Evolutionary conservation across 2,888 invertebrate genomes (phyloP).

Genomic region (Diaprepes abbreviatus): DNA sequence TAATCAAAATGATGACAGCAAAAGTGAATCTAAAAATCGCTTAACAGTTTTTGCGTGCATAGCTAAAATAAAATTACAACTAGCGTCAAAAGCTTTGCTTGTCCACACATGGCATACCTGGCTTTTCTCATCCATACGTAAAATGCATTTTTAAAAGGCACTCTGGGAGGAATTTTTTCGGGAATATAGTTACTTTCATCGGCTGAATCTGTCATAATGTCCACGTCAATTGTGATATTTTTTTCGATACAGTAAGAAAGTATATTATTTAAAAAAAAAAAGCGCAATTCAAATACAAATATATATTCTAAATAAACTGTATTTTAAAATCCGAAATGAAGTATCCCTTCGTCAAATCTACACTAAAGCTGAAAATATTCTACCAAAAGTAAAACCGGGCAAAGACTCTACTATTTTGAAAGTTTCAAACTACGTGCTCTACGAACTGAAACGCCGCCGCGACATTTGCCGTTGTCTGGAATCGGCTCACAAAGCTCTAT

Average conservation of each 20-base stretch:
- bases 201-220: conserved; percentile 28
- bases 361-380: neutral
- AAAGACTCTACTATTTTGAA: conserved; percentile 1
- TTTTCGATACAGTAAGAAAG: too few species aligned
- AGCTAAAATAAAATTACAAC: too few species aligned
- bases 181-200: conserved; percentile 44
- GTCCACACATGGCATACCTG: conserved; percentile 50
- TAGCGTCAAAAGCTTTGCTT: too few species aligned
- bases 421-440: conserved; percentile 22
- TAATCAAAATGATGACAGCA: too few species aligned
- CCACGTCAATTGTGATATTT: too few species aligned
- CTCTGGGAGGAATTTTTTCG: conserved; percentile 38
- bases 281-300: neutral
- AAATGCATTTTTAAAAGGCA: conserved; percentile 56
- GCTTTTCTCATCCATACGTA: conserved; percentile 58
- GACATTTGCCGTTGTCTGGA: conserved; percentile 5
- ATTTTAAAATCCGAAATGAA: neutral
- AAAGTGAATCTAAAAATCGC: too few species aligned
- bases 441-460: conserved; percentile 18
- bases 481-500: conserved; percentile 21
- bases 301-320: neutral
- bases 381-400: neutral
- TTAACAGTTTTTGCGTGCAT: too few species aligned
- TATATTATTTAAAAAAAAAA: neutral
- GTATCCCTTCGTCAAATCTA: neutral